Conservation (phyloP, 1,140 invertebrate species). For the Panagrolaimus sp. region DNA sequence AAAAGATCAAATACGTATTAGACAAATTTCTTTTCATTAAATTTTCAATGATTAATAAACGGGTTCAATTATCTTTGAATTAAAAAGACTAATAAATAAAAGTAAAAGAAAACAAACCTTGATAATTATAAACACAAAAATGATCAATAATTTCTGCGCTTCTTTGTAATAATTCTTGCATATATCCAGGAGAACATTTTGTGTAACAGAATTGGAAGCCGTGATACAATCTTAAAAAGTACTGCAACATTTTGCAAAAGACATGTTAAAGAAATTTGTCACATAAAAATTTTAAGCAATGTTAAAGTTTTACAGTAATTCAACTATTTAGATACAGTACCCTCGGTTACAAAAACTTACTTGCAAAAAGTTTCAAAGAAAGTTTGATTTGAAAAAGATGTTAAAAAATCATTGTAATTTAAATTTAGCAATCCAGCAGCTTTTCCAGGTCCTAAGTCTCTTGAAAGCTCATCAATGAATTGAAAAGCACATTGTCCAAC, state of each 20-base stretch:
- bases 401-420: slow-evolving; percentile 57
- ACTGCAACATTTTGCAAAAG: neutral
- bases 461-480: slow-evolving; percentile 49
- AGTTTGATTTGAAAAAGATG: slow-evolving; percentile 52
- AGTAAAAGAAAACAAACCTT: slow-evolving; percentile 46
- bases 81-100: too few species aligned
- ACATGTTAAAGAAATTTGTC: neutral
- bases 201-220: slow-evolving; percentile 50
- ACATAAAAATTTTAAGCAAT: too few species aligned
- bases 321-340: neutral
- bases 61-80: neutral
- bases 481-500: slow-evolving; percentile 55
- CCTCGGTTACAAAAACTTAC: slow-evolving; percentile 28
- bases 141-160: slow-evolving; percentile 54
- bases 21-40: neutral
- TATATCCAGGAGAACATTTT: slow-evolving; percentile 52
- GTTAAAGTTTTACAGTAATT: too few species aligned
- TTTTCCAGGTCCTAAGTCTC: slow-evolving; percentile 38
- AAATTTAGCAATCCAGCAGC: slow-evolving; percentile 50
- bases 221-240: slow-evolving; percentile 50
- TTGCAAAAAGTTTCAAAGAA: slow-evolving; percentile 56
- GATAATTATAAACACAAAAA: slow-evolving; percentile 57
- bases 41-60: neutral
- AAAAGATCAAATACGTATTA: slow-evolving; percentile 5
- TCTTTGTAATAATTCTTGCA: slow-evolving; percentile 49